Percentiles rank a stretch among this genome's conserved stretches.
phyloP scores from a whole-genome alignment of 2,797 vertebrate species.

The Apodemus agrarius region DNA sequence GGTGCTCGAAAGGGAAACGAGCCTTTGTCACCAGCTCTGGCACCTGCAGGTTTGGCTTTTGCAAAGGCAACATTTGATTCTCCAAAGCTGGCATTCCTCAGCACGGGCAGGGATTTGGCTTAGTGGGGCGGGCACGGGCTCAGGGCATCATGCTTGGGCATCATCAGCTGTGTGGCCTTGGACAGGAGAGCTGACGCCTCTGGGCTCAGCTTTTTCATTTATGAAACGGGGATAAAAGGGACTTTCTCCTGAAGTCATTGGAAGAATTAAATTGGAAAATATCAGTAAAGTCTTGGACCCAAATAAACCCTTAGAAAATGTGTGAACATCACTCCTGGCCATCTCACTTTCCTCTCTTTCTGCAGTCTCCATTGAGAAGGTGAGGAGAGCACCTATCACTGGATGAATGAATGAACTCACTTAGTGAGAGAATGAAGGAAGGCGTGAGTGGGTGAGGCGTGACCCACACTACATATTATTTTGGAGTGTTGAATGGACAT shows the following conservation, averaged over 20 bases:
- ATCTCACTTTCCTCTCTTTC: background rate
- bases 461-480: background rate
- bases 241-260: background rate
- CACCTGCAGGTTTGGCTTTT: background rate
- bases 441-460: background rate
- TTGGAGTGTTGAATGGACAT: background rate
- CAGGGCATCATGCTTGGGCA: background rate
- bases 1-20: background rate
- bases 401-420: background rate
- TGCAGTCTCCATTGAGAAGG: background rate
- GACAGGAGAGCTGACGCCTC: background rate
- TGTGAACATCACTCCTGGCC: background rate
- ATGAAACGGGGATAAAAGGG: background rate
- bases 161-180: background rate
- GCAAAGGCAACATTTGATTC: background rate
- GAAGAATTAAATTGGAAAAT: constrained; percentile 1
- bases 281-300: background rate
- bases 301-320: background rate
- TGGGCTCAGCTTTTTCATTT: background rate
- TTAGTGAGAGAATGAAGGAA: background rate
- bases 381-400: background rate
- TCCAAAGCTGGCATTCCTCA: background rate
- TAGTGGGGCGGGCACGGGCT: background rate
- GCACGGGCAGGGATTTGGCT: background rate
- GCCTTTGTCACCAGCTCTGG: background rate